Base-by-base conservation (phyloP, 2,113 vertebrate species). In the Ahaetulla prasina region DNA sequence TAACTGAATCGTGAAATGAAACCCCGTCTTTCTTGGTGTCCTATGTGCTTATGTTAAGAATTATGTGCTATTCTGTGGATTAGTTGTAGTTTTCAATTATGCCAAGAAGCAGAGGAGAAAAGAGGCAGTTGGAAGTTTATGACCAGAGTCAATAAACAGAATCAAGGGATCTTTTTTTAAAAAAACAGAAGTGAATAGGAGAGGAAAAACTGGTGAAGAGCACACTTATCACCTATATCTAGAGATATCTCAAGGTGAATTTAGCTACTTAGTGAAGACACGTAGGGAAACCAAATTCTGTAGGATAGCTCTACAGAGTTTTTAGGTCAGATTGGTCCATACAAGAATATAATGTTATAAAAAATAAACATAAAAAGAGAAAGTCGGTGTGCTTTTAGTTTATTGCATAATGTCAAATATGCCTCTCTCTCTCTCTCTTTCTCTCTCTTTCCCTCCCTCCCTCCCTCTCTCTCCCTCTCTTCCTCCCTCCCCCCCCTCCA, bases 361-460 rank as follows among this genome's bases (percentile, higher is more conserved):
- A 63, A 63, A 27, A 57, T 25, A 57, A 60, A 9, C 57, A 60
- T 60, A 60, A 60, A 60, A 60, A 27, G 25, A 57, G 55, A 60
- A 30, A 60, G 10, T 30, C 57, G 30, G 25, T 30, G 57, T 14
- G 11, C 23, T 60, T 60, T 30, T 4, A 63, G 60, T 63, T 63
- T 63, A 63, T 63, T 63, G 57, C 57, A 63, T 63, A 63, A 63
- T 63, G 60, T n/a, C 11, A 63, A 63, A 63, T 63, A 63, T 30
- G 27, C 1, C 55, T 25, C 55, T 8, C 55, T 57, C 55, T 9
- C 22, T 23, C 22, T 57, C 22, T 23, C 54, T 20, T 2, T 14
- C 4, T 20, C 6, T 0, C 22, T 6, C 54, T 18, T 1, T 22
- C 54, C 0, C 16, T 18, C 52, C 5, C 6, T 55, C 54, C 0